Percentiles rank a stretch among this genome's conserved stretches.
These are phyloP conservation scores for Streblospio benedicti DNA, from an alignment of 1,140 invertebrate species.

Conservation along the genomic window DNA sequence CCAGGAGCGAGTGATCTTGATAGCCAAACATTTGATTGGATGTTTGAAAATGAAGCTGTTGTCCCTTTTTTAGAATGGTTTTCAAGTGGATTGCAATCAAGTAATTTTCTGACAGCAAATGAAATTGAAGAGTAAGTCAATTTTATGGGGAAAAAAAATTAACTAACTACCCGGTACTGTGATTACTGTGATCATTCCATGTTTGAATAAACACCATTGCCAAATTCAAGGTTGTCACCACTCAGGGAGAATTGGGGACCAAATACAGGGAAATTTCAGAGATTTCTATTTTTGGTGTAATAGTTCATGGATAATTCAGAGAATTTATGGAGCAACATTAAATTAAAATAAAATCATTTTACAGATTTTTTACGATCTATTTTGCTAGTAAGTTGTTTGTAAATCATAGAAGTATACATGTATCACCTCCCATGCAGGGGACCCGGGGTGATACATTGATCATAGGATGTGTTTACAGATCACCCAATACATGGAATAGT, in stretches of 20 bases:
- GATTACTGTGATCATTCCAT: background rate
- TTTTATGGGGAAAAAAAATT: background rate
- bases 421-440: no score
- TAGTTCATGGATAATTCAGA: background rate
- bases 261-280: background rate
- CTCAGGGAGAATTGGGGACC: background rate
- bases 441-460: no score
- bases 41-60: conserved; percentile 36
- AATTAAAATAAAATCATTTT: no score
- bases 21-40: conserved; percentile 33
- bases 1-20: conserved; percentile 27
- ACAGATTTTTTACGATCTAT: no score
- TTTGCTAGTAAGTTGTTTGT: no score
- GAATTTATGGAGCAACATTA: no score
- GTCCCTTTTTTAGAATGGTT: conserved; percentile 40
- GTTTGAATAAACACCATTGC: background rate
- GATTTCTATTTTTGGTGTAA: background rate
- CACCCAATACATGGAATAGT: no score
- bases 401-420: no score
- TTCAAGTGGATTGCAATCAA: conserved; percentile 27
- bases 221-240: background rate
- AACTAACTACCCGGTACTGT: background rate
- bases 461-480: no score
- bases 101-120: conserved; percentile 28
- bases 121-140: conserved; percentile 33